phyloP scores from a whole-genome alignment of 2,113 vertebrate genomes.

The Tenrec ecaudatus region DNA sequence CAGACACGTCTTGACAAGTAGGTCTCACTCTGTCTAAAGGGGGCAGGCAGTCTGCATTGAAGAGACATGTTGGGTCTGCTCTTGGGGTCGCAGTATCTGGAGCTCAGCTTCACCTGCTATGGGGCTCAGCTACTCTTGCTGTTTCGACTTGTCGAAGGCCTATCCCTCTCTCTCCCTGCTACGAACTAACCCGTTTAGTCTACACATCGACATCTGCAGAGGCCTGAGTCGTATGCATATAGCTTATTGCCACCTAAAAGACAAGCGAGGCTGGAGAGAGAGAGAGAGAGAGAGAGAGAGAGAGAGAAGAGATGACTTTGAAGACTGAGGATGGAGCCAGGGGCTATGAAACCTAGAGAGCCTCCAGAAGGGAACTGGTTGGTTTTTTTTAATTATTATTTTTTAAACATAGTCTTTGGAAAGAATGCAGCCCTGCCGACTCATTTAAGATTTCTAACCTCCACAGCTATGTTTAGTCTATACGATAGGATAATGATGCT shows the following conservation, averaged over 20 bases:
- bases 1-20: not conserved
- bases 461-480: not conserved
- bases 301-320: not conserved
- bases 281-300: not conserved
- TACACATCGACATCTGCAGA: not conserved
- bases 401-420: not conserved
- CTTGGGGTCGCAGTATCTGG: no score
- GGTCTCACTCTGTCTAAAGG: accelerated
- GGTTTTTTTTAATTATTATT: no score
- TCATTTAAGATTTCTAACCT: not conserved
- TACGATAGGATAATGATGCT: not conserved
- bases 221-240: not conserved
- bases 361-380: not conserved
- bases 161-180: not conserved
- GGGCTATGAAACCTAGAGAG: not conserved
- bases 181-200: accelerated
- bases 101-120: not conserved
- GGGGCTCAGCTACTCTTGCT: no score
- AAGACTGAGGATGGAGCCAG: not conserved
- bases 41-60: not conserved
- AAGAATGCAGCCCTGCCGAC: not conserved
- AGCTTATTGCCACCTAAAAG: not conserved
- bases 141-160: not conserved
- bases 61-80: not conserved
- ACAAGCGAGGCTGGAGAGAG: not conserved